Percentiles rank a stretch among this genome's conserved stretches.
These are phyloP conservation scores for Amia ocellicauda DNA, from an alignment of 2,113 vertebrate species.

Conservation along the genomic window DNA sequence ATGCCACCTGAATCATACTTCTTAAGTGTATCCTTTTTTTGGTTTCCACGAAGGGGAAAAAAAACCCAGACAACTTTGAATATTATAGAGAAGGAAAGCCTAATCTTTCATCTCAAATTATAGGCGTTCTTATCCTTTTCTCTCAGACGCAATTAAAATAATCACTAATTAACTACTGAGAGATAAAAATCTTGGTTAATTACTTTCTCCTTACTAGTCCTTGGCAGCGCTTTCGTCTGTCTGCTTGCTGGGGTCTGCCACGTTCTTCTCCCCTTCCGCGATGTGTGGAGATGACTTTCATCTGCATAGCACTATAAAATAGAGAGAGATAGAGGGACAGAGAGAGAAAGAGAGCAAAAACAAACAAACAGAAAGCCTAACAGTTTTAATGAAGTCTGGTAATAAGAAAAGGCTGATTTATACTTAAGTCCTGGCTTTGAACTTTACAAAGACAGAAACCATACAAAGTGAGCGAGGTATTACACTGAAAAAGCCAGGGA, in stretches of 20 bases:
- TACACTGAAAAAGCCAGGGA: not conserved
- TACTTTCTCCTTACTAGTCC: slow-evolving; percentile 65
- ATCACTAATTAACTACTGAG: slow-evolving; percentile 61
- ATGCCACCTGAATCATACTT: not conserved
- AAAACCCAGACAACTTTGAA: not conserved
- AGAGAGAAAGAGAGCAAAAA: not conserved
- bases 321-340: too few species aligned
- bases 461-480: not conserved
- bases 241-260: slow-evolving; percentile 61
- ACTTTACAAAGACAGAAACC: not conserved
- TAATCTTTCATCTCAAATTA: slow-evolving; percentile 68
- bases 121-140: slow-evolving; percentile 61
- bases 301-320: slow-evolving; percentile 46
- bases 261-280: slow-evolving; percentile 30
- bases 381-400: slow-evolving; percentile 47
- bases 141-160: slow-evolving; percentile 65
- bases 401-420: slow-evolving; percentile 18
- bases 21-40: not conserved
- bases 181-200: slow-evolving; percentile 73
- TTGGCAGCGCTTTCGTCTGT: slow-evolving; percentile 57
- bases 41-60: too few species aligned
- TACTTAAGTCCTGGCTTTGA: slow-evolving; percentile 2
- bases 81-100: not conserved
- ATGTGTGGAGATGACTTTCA: slow-evolving; percentile 32
- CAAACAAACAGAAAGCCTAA: not conserved